These are phyloP conservation scores for Nymphicus hollandicus DNA, from an alignment of 2,113 vertebrate species.

Conservation along the genomic window DNA sequence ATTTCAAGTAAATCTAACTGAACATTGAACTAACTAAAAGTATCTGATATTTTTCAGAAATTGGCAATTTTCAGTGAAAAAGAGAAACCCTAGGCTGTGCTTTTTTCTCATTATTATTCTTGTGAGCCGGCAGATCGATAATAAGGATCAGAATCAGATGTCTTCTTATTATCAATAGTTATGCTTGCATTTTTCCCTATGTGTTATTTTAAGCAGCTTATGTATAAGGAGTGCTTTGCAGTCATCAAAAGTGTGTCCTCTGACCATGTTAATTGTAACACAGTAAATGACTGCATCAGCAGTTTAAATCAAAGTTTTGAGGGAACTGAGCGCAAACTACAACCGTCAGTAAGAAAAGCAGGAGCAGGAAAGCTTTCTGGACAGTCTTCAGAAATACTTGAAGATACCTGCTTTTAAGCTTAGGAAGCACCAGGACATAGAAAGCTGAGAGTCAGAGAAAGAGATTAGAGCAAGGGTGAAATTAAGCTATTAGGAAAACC, in stretches of 20 bases:
- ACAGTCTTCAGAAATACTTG: neutral
- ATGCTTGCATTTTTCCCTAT: neutral
- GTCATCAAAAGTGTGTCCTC: neutral
- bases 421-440: neutral
- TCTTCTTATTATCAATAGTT: neutral
- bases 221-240: neutral
- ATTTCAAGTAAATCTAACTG: neutral
- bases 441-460: neutral
- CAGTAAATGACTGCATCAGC: neutral
- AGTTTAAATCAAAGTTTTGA: neutral
- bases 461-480: neutral
- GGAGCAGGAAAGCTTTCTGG: neutral
- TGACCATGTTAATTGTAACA: neutral
- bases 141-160: neutral
- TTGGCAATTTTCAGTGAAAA: neutral
- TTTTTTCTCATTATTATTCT: neutral
- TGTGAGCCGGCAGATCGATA: neutral
- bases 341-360: neutral
- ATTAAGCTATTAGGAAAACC: neutral
- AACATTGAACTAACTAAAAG: neutral
- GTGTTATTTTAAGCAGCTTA: neutral
- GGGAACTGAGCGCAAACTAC: neutral
- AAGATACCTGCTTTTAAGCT: neutral
- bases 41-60: neutral
- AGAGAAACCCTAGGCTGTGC: fast-evolving